These are phyloP conservation scores for Poecilia gillii DNA, from an alignment of 2,797 vertebrate genomes.

Conservation along the genomic window DNA sequence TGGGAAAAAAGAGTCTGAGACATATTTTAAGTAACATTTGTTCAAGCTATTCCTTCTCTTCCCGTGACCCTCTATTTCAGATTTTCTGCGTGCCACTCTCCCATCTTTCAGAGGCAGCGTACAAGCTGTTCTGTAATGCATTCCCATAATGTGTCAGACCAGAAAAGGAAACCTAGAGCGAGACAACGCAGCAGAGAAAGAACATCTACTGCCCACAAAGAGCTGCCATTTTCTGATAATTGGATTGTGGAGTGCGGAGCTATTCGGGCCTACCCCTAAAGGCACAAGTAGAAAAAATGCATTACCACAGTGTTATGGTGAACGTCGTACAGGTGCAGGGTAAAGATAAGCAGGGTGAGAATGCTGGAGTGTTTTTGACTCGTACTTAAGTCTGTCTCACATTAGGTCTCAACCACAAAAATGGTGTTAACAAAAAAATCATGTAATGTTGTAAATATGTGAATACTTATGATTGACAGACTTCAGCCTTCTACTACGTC, in stretches of 20 bases:
- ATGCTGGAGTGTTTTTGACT: background rate
- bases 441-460: background rate
- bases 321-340: constrained; percentile 23
- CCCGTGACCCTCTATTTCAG: background rate
- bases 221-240: constrained; percentile 69
- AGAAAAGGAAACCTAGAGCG: constrained; percentile 17
- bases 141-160: constrained; percentile 35
- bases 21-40: background rate
- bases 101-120: constrained; percentile 8
- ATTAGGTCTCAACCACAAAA: background rate
- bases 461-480: background rate
- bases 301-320: constrained; percentile 32
- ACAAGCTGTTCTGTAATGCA: constrained; percentile 25
- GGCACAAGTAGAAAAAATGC: constrained; percentile 39
- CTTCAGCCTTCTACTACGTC: background rate
- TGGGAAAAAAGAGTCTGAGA: background rate
- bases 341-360: constrained; percentile 1
- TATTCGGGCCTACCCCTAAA: constrained; percentile 30
- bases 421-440: background rate
- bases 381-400: background rate
- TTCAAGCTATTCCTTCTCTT: background rate
- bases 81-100: constrained; percentile 11
- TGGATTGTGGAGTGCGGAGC: constrained; percentile 49
- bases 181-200: constrained; percentile 32
- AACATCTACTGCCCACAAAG: constrained; percentile 52